These are phyloP conservation scores for Merodon equestris DNA, from an alignment of 2,888 invertebrate species.

Conservation along the genomic window DNA sequence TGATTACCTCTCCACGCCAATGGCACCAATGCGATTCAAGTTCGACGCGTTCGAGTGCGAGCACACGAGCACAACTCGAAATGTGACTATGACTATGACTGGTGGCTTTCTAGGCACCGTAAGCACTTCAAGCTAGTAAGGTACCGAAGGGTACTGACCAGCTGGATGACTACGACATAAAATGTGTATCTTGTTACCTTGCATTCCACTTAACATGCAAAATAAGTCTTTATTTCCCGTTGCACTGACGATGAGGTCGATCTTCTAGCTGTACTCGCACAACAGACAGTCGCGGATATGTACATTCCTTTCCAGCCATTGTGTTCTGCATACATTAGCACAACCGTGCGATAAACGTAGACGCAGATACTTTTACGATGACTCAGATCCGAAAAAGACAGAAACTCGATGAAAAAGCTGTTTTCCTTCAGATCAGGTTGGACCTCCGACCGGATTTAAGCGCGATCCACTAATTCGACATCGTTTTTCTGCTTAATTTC, in stretches of 20 bases:
- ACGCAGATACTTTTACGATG: slow-evolving; percentile 41
- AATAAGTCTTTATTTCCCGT: slow-evolving; percentile 7
- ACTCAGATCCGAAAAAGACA: slow-evolving; percentile 32
- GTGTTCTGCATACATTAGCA: slow-evolving; percentile 45
- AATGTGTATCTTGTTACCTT: slow-evolving; percentile 23
- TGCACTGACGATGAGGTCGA: slow-evolving; percentile 12
- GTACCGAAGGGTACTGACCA: no score
- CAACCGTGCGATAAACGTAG: slow-evolving; percentile 21
- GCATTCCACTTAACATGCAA: slow-evolving; percentile 44
- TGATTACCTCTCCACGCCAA: slow-evolving; percentile 37
- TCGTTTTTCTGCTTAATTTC: no score
- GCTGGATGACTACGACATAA: background rate
- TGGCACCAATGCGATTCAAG: slow-evolving; percentile 56
- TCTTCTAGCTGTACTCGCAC: slow-evolving; percentile 29
- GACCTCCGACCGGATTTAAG: slow-evolving; percentile 51
- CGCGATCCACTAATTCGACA: background rate
- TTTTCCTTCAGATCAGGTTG: slow-evolving; percentile 52
- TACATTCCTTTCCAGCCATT: slow-evolving; percentile 20
- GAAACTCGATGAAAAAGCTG: slow-evolving; percentile 35
- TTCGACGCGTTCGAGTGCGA: no score
- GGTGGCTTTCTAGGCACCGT: slow-evolving; percentile 8
- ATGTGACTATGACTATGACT: slow-evolving; percentile 16
- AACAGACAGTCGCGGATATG: background rate
- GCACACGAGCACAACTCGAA: slow-evolving; percentile 7
- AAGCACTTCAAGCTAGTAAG: no score